Base-by-base conservation (phyloP, 2,113 vertebrate species). In the Notothenia coriiceps region DNA sequence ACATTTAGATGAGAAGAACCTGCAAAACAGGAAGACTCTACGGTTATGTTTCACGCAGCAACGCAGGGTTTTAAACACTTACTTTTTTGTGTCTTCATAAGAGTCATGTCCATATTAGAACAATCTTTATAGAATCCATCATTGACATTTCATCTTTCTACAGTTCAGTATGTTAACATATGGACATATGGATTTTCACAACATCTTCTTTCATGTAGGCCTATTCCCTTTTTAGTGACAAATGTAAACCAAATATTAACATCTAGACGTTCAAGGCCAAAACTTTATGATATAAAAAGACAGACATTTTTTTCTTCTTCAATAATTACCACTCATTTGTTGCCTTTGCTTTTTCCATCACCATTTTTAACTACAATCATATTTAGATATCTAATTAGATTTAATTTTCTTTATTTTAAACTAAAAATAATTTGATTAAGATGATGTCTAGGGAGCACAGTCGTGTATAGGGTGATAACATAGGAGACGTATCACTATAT, bases 11-110 rank as follows among this genome's bases (percentile, higher is more conserved):
- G 0, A 54, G 83, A 71, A 15, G 29, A 76, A 87, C 89, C 89
- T 91, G 88, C 44, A 68, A 13, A 87, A 92, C 86, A 80, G 74
- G 90, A 82, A 85, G 35, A 35, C 66, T 62, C 3, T 22, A 74
- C 40, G 0, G 10, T 33, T 0, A 15, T 7, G 0, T 18, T 12
- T 56, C n/a, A 13, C 2, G 40, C 11, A 43, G 43, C 14, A 29
- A 66, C 20, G 35, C 10, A 10, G 33, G 35, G 17, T 29, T 59
- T 20, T 7, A 12, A 6, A 44, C 5, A 4, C 40, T 10, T 13
- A 22, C 3, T 35, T 33, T 40, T 56, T 6, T 6, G 18, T 22
- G 57, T 54, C 10, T 13, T 4, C 17, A n/a, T 9, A 5, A 8
- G 0, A 40, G 47, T 12, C 3, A 44, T 60, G 66, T 22, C n/a